These are phyloP conservation scores for Ganaspis sp. DNA, from an alignment of 1,140 invertebrate genomes.

Conservation along the genomic window DNA sequence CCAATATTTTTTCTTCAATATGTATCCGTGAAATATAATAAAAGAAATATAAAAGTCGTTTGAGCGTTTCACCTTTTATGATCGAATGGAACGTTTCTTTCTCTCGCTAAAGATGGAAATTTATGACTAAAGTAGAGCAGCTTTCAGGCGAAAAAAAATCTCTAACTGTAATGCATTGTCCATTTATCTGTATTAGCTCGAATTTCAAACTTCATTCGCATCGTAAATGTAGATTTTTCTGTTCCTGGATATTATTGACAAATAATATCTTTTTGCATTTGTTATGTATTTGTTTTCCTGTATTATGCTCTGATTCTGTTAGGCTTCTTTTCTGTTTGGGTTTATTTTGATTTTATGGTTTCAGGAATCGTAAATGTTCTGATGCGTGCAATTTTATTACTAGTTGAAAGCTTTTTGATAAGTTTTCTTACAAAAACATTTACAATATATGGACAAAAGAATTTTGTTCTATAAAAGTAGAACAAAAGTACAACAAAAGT, in stretches of 20 bases:
- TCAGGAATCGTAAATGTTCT: too few species aligned
- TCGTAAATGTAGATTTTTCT: not conserved
- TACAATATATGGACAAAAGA: too few species aligned
- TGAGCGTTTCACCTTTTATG: not conserved
- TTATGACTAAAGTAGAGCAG: not conserved
- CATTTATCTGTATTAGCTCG: constrained; percentile 4
- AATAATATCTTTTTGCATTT: not conserved
- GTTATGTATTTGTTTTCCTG: too few species aligned
- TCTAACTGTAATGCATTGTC: constrained; percentile 4
- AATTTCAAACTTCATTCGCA: not conserved
- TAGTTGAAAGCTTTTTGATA: too few species aligned
- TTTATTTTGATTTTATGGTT: too few species aligned
- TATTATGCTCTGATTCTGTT: too few species aligned
- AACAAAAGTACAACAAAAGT: too few species aligned
- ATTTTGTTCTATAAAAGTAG: too few species aligned
- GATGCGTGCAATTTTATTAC: too few species aligned
- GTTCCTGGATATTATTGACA: not conserved
- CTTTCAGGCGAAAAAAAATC: not conserved
- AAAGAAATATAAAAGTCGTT: constrained; percentile 23
- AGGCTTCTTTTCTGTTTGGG: too few species aligned
- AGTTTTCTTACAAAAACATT: too few species aligned
- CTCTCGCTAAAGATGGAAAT: not conserved
- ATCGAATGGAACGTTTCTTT: not conserved
- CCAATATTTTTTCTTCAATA: constrained; percentile 13
- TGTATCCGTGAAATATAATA: not conserved